phyloP scores from a whole-genome alignment of 2,113 vertebrate genomes.

The Barbus barbus region DNA sequence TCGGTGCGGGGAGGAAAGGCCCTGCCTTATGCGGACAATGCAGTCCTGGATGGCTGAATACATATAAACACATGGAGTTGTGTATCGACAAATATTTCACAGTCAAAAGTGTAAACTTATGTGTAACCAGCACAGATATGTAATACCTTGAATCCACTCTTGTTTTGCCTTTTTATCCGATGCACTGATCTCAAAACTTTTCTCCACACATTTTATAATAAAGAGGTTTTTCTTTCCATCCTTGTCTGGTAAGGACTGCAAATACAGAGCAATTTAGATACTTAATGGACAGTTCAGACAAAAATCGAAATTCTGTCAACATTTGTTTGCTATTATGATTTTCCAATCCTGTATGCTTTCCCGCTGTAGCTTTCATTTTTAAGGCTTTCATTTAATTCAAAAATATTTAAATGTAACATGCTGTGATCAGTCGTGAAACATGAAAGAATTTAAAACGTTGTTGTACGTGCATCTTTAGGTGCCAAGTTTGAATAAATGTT shows the following conservation, averaged over 20 bases:
- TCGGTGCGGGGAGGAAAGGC: slow-evolving; percentile 84
- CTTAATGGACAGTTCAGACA: not conserved
- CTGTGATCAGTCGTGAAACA: not conserved
- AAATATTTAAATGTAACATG: not conserved
- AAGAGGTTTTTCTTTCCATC: slow-evolving; percentile 96
- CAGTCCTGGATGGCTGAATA: slow-evolving; percentile 86
- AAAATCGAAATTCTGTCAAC: not conserved
- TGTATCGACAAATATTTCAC: not conserved
- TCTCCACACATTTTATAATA: slow-evolving; percentile 87
- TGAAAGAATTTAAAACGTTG: not conserved
- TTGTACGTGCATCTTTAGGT: not conserved
- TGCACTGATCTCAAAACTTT: slow-evolving; percentile 93
- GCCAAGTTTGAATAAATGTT: not conserved
- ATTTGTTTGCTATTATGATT: not conserved
- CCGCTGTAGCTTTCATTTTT: not conserved
- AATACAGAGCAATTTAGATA: slow-evolving; percentile 27
- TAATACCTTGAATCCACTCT: slow-evolving; percentile 95
- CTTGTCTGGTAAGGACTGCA: slow-evolving; percentile 89
- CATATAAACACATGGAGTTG: not conserved
- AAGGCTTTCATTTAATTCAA: not conserved
- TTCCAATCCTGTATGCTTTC: not conserved
- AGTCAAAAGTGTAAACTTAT: not conserved
- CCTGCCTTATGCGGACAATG: slow-evolving; percentile 78
- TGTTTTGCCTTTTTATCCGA: slow-evolving; percentile 98
- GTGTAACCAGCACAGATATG: not conserved